phyloP scores from a whole-genome alignment of 2,113 vertebrate genomes.

The Lethenteron reissneri region DNA sequence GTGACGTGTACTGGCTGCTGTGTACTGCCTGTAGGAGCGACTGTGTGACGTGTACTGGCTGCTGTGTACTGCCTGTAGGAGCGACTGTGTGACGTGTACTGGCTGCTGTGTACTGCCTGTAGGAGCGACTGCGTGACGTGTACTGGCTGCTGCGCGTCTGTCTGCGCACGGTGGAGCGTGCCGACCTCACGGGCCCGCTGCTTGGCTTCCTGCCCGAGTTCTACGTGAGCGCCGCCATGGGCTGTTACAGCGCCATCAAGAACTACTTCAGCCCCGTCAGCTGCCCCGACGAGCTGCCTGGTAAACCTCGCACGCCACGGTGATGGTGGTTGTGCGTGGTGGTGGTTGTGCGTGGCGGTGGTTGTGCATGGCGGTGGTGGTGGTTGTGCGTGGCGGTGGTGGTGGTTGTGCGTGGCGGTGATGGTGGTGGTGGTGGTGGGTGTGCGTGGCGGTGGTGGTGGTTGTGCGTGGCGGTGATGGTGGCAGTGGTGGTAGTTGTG shows the following conservation, averaged over 20 bases:
- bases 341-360: no score
- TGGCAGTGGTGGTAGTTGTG: not conserved
- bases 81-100: not conserved
- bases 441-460: not conserved
- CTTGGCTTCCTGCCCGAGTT: conserved; percentile 85
- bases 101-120: not conserved
- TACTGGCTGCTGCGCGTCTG: conserved; percentile 82
- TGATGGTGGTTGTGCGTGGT: no score
- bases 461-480: not conserved
- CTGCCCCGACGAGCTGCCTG: conserved; percentile 80
- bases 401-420: no score
- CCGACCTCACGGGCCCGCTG: conserved; percentile 47
- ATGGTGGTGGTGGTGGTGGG: no score
- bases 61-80: not conserved
- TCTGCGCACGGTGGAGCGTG: conserved; percentile 59
- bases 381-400: no score
- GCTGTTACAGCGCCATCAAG: conserved; percentile 87
- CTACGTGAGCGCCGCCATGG: conserved; percentile 93
- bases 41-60: no score
- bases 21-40: no score
- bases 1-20: no score
- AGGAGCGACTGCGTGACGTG: conserved; percentile 95
- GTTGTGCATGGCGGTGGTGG: no score
- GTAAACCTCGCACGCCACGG: conserved; percentile 17
- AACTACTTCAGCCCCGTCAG: conserved; percentile 88